Base-by-base conservation (phyloP, 2,888 invertebrate genomes). In the Phanerotoma sp. region DNA sequence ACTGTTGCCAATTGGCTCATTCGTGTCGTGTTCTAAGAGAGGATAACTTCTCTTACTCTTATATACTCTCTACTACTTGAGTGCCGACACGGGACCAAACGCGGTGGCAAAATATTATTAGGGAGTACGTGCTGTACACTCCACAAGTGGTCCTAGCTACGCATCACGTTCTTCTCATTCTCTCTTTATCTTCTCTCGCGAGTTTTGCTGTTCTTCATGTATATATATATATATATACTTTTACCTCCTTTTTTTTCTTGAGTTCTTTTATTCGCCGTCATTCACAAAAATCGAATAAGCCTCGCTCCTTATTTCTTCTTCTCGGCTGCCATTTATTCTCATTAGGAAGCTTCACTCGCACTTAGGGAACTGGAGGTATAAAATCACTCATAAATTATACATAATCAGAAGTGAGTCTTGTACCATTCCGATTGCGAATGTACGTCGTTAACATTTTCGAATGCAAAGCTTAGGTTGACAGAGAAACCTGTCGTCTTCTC, bases 91-190 rank as follows among this genome's bases (percentile, higher is more conserved):
- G 20, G 22, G 42, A 13, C 33, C 37, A 49, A 48, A 53, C 33
- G 50, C 49, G 40, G 52, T 56, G 53, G 54, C 57, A 59, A 58
- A 59, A 57, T 52, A 57, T 58, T 61, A 58, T 56, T 54, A 54
- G 48, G 54, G 32, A 44, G 42, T 54, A 54, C 54, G 54, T 57
- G 57, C 57, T 51, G 54, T n/a, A n/a, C 47, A 54, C 57, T 57
- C 57, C 41, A 54, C 57, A 57, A 57, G 57, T 51, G 57, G 57
- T 57, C 46, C 50, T 57, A 21, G 37, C 25, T 32, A 57, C 52
- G 56, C 56, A 56, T 51, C 51, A 51, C 56, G 56, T 51, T 41
- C 22, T 28, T 28, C 46, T 46, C 50, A 38, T 54, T 49, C 41
- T 35, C 46, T 46, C 37, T 22, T 46, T 30, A 35, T 35, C 28